These are phyloP conservation scores for Mionectes macconnelli DNA, from an alignment of 2,113 vertebrate species.

Conservation along the genomic window DNA sequence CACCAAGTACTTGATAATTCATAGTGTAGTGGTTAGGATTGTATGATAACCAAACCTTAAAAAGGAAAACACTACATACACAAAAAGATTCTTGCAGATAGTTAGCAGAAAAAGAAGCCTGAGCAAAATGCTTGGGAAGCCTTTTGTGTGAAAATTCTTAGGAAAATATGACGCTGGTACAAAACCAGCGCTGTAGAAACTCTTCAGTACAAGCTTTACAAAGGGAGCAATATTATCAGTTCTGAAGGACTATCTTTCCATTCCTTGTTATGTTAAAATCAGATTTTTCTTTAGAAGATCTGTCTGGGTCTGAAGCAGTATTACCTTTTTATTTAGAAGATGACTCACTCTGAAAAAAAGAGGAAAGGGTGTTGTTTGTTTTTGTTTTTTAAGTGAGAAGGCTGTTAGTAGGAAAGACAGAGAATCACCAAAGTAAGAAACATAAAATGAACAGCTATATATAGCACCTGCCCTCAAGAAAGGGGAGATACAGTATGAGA, in stretches of 20 bases:
- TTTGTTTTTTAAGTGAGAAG: background rate
- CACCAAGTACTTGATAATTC: background rate
- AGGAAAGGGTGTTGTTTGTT: background rate
- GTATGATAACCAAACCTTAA: background rate
- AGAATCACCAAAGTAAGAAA: background rate
- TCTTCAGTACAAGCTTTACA: background rate
- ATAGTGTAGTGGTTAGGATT: background rate
- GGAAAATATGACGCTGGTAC: background rate
- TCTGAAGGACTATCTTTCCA: background rate
- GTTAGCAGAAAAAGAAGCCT: background rate
- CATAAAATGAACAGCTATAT: background rate
- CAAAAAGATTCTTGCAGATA: background rate
- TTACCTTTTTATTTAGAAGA: background rate
- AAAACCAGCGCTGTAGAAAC: background rate
- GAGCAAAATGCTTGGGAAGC: background rate
- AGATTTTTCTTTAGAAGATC: background rate
- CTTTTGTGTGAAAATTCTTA: background rate
- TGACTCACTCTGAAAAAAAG: background rate
- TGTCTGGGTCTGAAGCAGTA: background rate
- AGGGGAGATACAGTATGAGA: background rate
- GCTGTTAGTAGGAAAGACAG: background rate
- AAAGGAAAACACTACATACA: background rate
- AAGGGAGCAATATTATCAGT: accelerated
- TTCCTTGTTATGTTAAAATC: background rate
- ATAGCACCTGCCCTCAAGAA: background rate